Evolutionary conservation across 2,113 vertebrate genomes (phyloP).

Genomic region (Charadrius vociferus): DNA sequence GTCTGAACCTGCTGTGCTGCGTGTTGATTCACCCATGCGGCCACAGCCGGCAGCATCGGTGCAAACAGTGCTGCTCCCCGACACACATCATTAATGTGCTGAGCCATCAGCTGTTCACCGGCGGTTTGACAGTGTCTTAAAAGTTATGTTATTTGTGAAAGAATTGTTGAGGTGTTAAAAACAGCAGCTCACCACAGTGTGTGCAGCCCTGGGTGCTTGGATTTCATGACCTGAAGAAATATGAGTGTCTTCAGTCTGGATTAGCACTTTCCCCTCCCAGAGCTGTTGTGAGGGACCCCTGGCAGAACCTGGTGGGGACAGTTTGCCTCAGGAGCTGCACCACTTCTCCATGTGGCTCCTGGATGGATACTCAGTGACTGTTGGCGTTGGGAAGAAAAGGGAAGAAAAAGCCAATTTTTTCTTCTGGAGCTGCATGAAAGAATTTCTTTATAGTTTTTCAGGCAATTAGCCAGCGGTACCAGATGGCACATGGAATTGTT

Average conservation of each 20-base stretch:
- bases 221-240: neutral
- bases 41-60: fast-evolving
- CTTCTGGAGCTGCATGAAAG: neutral
- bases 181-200: neutral
- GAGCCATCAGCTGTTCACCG: neutral
- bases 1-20: fast-evolving
- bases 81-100: neutral
- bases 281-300: neutral
- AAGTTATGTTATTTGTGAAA: neutral
- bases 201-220: fast-evolving
- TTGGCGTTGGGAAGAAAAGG: neutral
- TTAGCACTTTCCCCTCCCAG: neutral
- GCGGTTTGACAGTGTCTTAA: neutral
- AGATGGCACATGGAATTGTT: neutral
- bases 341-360: neutral
- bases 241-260: neutral
- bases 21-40: fast-evolving
- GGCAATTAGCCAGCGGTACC: neutral
- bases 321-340: neutral
- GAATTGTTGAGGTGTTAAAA: neutral
- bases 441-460: neutral
- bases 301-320: neutral
- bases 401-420: fast-evolving
- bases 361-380: neutral
- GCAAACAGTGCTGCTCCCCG: neutral